These are phyloP conservation scores for Mongoloraphidia duomilia DNA, from an alignment of 2,888 invertebrate genomes.

Conservation along the genomic window DNA sequence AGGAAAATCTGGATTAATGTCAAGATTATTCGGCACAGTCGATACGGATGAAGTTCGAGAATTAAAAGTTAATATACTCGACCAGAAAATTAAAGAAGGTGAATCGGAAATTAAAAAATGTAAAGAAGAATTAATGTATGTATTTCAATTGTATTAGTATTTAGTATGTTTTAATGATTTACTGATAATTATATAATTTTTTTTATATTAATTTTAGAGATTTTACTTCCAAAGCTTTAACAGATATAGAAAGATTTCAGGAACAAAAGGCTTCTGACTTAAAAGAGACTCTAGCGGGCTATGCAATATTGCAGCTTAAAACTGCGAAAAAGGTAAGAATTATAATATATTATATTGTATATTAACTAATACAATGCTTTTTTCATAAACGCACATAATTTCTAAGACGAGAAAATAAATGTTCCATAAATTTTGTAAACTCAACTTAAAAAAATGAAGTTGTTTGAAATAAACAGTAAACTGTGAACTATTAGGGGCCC, in stretches of 20 bases:
- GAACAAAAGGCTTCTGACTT: slow-evolving; percentile 56
- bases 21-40: slow-evolving; percentile 55
- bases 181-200: background rate
- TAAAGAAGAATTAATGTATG: slow-evolving; percentile 45
- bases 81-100: slow-evolving; percentile 49
- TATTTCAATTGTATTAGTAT: slow-evolving; percentile 6
- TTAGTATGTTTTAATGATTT: background rate
- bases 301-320: slow-evolving; percentile 56
- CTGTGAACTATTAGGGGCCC: too few relatives aligned
- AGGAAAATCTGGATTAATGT: slow-evolving; percentile 59
- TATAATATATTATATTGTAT: too few relatives aligned
- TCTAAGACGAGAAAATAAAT: too few relatives aligned
- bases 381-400: too few relatives aligned
- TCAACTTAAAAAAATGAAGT: too few relatives aligned
- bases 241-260: slow-evolving; percentile 58
- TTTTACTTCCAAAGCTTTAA: slow-evolving; percentile 48
- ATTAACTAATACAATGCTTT: too few relatives aligned
- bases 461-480: too few relatives aligned
- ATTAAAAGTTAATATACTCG: slow-evolving; percentile 48
- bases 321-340: slow-evolving; percentile 54
- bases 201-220: slow-evolving; percentile 34
- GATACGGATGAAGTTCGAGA: slow-evolving; percentile 65
- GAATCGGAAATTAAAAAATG: slow-evolving; percentile 40
- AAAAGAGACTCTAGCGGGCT: slow-evolving; percentile 52
- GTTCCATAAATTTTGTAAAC: too few relatives aligned